These are phyloP conservation scores for Oncopeltus fasciatus DNA, from an alignment of 1,140 invertebrate species.

Conservation along the genomic window DNA sequence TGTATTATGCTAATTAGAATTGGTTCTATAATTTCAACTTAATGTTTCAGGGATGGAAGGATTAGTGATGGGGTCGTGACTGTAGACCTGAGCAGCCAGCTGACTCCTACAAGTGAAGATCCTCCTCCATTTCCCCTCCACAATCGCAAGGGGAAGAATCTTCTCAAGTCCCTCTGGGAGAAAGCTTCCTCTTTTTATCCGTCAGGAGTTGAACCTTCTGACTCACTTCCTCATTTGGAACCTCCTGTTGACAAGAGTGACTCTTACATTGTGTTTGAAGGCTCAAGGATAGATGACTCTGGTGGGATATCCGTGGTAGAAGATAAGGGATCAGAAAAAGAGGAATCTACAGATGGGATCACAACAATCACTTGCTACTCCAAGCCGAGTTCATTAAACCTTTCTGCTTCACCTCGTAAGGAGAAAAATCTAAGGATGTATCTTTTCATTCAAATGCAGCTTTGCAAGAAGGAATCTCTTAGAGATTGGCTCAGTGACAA, in stretches of 20 bases:
- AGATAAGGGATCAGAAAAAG: background rate
- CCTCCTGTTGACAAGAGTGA: slow-evolving; percentile 9
- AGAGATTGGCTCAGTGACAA: slow-evolving; percentile 70
- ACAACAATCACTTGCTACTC: background rate
- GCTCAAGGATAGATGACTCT: slow-evolving; percentile 21
- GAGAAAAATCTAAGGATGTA: slow-evolving; percentile 19
- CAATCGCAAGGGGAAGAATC: slow-evolving; percentile 6
- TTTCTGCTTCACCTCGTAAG: background rate
- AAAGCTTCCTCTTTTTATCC: slow-evolving; percentile 14
- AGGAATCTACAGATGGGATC: background rate
- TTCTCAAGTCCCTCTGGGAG: slow-evolving; percentile 15
- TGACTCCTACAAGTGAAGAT: slow-evolving; percentile 17
- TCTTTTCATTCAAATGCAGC: slow-evolving; percentile 94
- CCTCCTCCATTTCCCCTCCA: background rate
- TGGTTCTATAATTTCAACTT: background rate
- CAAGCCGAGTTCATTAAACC: background rate
- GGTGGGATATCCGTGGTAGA: background rate
- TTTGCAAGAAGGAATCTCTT: slow-evolving; percentile 77
- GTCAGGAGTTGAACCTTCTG: background rate
- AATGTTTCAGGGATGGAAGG: slow-evolving; percentile 1
- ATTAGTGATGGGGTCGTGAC: slow-evolving; percentile 6
- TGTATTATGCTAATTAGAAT: too few species aligned
- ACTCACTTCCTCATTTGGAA: background rate
- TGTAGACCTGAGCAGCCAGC: slow-evolving; percentile 18
- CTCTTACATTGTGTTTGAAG: slow-evolving; percentile 28